Percentiles rank a stretch among this genome's conserved stretches.
These are phyloP conservation scores for Hylomyscus alleni DNA, from an alignment of 2,797 vertebrate genomes.

Conservation along the genomic window DNA sequence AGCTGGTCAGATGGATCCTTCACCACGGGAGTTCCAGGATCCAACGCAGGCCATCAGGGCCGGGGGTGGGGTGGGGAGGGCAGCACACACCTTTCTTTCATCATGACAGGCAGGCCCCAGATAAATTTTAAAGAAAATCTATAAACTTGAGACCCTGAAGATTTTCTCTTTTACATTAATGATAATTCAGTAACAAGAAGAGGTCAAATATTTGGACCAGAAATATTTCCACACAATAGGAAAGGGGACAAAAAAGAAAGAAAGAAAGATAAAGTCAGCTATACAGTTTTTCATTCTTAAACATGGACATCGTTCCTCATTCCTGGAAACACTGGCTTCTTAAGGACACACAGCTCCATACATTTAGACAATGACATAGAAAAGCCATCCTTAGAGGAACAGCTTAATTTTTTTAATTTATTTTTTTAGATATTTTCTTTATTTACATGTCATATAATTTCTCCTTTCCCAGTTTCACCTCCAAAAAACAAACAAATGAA, in stretches of 20 bases:
- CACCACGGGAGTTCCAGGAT: neutral
- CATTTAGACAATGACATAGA: neutral
- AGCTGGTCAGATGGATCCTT: no score
- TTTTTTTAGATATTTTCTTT: no score
- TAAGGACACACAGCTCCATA: neutral
- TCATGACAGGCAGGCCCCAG: neutral
- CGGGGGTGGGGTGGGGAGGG: no score
- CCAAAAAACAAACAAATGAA: no score
- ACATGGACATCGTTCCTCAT: neutral
- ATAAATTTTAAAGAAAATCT: neutral
- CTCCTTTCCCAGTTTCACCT: no score
- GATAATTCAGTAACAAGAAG: neutral
- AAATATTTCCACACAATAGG: neutral
- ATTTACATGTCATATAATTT: no score
- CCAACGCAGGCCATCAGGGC: neutral
- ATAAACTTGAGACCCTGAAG: constrained; percentile 1
- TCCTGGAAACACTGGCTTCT: constrained; percentile 23
- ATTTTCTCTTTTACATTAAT: neutral
- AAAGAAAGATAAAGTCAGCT: neutral
- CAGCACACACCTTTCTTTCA: neutral
- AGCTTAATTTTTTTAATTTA: no score
- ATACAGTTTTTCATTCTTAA: constrained; percentile 1
- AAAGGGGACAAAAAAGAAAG: neutral
- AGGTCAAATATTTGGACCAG: neutral
- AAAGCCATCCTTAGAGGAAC: neutral